Evolutionary conservation across 2,797 vertebrate species (phyloP).

Genomic region (Arremon aurantiirostris): DNA sequence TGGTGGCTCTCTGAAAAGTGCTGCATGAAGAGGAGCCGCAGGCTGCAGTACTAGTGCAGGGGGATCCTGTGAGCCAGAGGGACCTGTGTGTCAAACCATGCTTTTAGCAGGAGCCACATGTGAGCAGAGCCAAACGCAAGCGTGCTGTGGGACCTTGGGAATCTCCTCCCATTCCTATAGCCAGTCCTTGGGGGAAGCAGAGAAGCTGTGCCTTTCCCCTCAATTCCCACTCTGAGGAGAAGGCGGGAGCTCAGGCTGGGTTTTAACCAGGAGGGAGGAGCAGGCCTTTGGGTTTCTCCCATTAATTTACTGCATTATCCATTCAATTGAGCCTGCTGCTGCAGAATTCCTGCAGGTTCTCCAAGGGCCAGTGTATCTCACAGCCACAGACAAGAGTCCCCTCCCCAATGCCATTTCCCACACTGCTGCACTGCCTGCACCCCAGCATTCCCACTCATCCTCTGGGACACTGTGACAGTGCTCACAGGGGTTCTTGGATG

Average conservation of each 20-base stretch:
- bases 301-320: background rate
- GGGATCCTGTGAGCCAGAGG: too few species aligned
- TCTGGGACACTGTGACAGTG: background rate
- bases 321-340: background rate
- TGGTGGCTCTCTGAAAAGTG: background rate
- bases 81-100: background rate
- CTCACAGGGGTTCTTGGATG: too few species aligned
- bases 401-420: background rate
- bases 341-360: background rate
- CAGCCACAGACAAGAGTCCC: background rate
- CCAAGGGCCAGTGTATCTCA: background rate
- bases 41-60: accelerated
- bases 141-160: accelerated
- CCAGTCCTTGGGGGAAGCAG: background rate
- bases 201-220: background rate
- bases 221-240: background rate
- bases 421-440: background rate
- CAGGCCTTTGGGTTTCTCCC: background rate
- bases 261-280: background rate
- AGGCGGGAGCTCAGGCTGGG: background rate
- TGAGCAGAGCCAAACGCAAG: background rate
- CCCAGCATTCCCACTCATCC: background rate
- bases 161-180: background rate
- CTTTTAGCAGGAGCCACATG: background rate
- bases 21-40: background rate